Evolutionary conservation across 2,888 invertebrate genomes (phyloP), one percentile per base, ranked within the genome.

Genomic region (Leptinotarsa tumamoca): DNA sequence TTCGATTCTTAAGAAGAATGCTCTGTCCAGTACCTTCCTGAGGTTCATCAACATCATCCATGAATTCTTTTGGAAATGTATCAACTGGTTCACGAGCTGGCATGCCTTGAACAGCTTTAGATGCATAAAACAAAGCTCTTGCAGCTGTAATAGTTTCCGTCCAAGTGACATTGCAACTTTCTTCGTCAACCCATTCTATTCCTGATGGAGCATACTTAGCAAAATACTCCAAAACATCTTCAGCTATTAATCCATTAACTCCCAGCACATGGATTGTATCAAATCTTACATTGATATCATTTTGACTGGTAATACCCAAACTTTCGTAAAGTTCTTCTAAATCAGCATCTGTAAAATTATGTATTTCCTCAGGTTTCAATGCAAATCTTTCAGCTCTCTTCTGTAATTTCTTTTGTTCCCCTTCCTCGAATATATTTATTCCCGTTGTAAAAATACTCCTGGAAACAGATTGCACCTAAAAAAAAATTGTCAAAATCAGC

Each of bases 141-240:
- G 92, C 92, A 51, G 93, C 90, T 0, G 91, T 89, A 23, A 90
- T 83, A 78, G 89, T 89, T 81, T 93, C 92, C 43, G 89, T 78
- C 92, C 93, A 94, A 1, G 93, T 89, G 3, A 93, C 90, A 86
- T 93, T 93, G 93, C 96, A 96, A 82, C 94, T 94, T 80, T 90
- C 89, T 85, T 95, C 94, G 89, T 94, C 93, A 75, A 96, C 92
- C 95, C 95, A 95, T 88, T 96, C 96, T 70, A 96, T 90, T 14
- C 92, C 92, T 15, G 92, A 89, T n/a, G 96, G 95, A 71, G 92
- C 92, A 87, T 93, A 95, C 80, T 93, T 93, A 86, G 92, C 91
- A 85, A 96, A 94, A 88, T 95, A 96, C 80, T 92, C 91, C 86
- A 95, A 94, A 69, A 96, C 91, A 86, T 96, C 95, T 85, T 93